Evolutionary conservation across 1,140 invertebrate species (phyloP).

Genomic region (Teleopsis dalmanni): DNA sequence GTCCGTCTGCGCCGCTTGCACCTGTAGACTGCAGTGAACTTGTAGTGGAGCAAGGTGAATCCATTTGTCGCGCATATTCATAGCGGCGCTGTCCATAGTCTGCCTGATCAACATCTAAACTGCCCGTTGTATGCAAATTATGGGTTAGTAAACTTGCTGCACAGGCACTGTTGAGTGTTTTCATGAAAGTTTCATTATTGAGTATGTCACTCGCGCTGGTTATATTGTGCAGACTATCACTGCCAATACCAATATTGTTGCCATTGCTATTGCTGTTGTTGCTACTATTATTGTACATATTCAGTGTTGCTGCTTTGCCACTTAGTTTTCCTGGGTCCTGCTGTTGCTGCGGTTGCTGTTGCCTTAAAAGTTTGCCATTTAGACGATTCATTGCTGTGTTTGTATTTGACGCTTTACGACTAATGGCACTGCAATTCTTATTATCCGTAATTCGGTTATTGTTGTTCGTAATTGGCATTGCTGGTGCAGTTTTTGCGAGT

Average conservation of each 20-base stretch:
- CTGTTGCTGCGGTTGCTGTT: conserved; percentile 3
- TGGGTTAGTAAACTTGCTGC: conserved; percentile 34
- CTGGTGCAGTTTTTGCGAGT: neutral
- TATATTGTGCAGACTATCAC: too few relatives aligned
- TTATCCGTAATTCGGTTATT: neutral
- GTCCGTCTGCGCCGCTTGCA: conserved; percentile 6
- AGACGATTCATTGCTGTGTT: conserved; percentile 8
- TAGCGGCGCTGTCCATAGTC: conserved; percentile 1
- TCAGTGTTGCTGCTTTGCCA: neutral
- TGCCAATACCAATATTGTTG: conserved; percentile 6
- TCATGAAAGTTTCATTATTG: conserved; percentile 39
- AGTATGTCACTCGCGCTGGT: conserved; percentile 22
- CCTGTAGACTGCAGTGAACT: conserved; percentile 31
- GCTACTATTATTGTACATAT: conserved; percentile 1
- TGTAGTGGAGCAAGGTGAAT: conserved; percentile 37
- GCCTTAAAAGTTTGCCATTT: conserved; percentile 6
- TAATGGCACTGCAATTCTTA: neutral
- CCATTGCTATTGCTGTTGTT: conserved; percentile 3
- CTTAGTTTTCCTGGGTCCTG: neutral
- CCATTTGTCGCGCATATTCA: conserved; percentile 19
- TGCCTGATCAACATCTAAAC: neutral
- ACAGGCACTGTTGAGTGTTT: conserved; percentile 36
- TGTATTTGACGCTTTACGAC: conserved; percentile 1
- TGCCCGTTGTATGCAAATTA: conserved; percentile 12
- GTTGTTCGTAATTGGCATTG: conserved; percentile 1